phyloP scores from a whole-genome alignment of 2,888 invertebrate species.

The Tineola bisselliella region DNA sequence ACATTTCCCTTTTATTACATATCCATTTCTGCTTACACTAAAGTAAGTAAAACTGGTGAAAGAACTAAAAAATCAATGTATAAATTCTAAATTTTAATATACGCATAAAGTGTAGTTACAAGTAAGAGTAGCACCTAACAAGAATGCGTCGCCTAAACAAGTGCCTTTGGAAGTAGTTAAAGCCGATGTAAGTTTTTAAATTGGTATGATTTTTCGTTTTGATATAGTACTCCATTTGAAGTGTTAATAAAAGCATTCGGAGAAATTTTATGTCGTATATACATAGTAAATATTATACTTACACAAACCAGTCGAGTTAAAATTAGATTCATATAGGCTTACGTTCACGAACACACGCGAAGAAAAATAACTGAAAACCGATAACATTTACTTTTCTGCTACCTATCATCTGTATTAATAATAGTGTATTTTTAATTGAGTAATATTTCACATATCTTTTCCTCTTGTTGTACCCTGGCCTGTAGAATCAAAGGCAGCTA shows the following conservation, averaged over 20 bases:
- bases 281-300: no score
- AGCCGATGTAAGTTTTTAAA: not conserved
- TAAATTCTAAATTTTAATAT: not conserved
- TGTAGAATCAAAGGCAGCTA: no score
- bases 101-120: not conserved
- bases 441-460: no score
- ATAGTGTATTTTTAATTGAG: no score
- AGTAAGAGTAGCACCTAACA: not conserved
- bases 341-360: no score
- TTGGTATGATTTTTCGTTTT: not conserved
- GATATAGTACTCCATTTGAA: not conserved
- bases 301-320: no score
- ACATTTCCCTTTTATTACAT: not conserved
- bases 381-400: no score
- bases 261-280: no score
- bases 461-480: no score
- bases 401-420: no score
- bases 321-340: no score
- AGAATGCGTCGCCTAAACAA: slow-evolving; percentile 6
- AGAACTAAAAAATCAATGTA: not conserved
- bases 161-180: not conserved
- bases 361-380: no score
- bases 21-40: not conserved
- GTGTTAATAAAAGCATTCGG: not conserved
- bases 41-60: not conserved